Percentiles rank a stretch among this genome's conserved stretches.
phyloP scores from a whole-genome alignment of 2,113 vertebrate genomes.

The Oceanites oceanicus region DNA sequence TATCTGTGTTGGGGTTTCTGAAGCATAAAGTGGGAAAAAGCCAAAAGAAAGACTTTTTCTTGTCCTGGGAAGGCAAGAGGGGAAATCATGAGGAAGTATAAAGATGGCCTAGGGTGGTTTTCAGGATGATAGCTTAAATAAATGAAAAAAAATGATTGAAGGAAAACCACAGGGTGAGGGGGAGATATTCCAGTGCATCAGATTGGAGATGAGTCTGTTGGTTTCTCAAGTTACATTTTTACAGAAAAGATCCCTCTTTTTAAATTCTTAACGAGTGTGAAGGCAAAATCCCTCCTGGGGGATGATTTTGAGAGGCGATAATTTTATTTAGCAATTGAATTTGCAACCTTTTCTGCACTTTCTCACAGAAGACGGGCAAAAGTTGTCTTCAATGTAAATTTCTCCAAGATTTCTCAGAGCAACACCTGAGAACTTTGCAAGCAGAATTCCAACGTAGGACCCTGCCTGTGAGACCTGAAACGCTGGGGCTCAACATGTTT shows the following conservation, averaged over 20 bases:
- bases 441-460: background rate
- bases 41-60: conserved; percentile 75
- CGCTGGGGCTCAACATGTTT: background rate
- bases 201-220: background rate
- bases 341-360: background rate
- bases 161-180: background rate
- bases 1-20: conserved; percentile 66
- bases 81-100: conserved; percentile 62
- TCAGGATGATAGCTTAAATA: background rate
- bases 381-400: background rate
- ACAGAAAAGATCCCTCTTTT: background rate
- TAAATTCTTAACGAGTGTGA: background rate
- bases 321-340: background rate
- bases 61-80: conserved; percentile 74
- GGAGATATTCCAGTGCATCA: background rate
- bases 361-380: background rate
- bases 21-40: conserved; percentile 75
- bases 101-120: background rate
- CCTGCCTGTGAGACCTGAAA: background rate
- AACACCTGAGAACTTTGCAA: background rate
- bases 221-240: background rate
- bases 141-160: background rate
- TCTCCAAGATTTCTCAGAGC: background rate
- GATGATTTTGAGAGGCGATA: background rate
- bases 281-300: background rate